phyloP scores from a whole-genome alignment of 2,888 invertebrate genomes.

The Yponomeuta cagnagella region DNA sequence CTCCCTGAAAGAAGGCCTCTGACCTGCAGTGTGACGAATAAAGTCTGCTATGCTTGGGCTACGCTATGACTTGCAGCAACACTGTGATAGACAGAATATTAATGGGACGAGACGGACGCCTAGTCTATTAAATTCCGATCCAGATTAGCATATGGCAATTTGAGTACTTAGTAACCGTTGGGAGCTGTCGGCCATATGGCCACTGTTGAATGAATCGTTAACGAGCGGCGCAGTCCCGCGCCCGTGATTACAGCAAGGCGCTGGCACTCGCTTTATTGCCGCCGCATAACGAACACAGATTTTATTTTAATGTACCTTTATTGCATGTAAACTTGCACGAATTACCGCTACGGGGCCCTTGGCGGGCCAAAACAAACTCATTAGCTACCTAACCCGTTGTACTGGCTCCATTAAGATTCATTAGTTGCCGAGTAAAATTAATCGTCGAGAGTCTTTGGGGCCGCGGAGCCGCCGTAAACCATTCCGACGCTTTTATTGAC shows the following conservation, averaged over 20 bases:
- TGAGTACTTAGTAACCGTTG: not conserved
- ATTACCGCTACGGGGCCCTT: conserved; percentile 15
- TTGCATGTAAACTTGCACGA: conserved; percentile 7
- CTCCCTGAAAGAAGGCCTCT: no score
- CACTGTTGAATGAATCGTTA: conserved; percentile 59
- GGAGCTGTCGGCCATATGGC: conserved; percentile 45
- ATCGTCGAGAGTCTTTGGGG: not conserved
- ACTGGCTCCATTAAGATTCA: conserved; percentile 11
- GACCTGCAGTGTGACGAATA: no score
- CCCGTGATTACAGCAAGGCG: not conserved
- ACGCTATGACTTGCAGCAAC: no score
- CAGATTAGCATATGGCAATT: not conserved
- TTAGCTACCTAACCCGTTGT: conserved; percentile 12
- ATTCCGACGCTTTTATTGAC: not conserved
- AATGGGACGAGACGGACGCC: no score
- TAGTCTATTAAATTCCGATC: not conserved
- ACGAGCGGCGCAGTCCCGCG: conserved; percentile 31
- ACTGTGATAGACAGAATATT: no score
- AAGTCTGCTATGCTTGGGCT: no score
- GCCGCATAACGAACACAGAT: not conserved
- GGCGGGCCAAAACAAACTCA: conserved; percentile 14
- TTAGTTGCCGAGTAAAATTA: conserved; percentile 9
- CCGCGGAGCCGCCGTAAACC: not conserved
- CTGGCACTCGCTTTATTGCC: conserved; percentile 8
- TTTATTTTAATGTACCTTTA: conserved; percentile 11